Conservation (phyloP, 23 tunicate genomes). For the Ciona savignyi region DNA sequence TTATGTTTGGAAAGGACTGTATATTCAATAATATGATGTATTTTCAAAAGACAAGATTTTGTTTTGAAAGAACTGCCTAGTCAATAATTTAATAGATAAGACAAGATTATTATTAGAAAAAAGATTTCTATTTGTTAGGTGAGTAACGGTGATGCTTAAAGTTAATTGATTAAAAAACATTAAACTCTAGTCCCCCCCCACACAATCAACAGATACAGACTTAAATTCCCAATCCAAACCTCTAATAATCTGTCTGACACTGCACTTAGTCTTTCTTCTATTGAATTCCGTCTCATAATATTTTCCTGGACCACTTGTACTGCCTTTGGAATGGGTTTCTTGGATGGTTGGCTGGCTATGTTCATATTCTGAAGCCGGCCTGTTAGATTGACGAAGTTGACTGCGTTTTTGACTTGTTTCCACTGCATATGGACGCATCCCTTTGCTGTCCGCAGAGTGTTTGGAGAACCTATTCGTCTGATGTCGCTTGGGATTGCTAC, state of each 20-base stretch:
- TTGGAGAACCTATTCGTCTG: constrained; percentile 45
- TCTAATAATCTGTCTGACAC: constrained; percentile 10
- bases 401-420: constrained; percentile 43
- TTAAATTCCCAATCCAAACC: constrained; percentile 1
- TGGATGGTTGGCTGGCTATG: background rate
- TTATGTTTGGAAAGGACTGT: too few species aligned
- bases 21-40: too few species aligned
- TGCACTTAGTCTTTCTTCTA: constrained; percentile 4
- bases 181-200: too few species aligned
- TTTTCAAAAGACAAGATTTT: too few species aligned
- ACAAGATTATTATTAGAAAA: too few species aligned
- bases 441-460: constrained; percentile 35
- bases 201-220: too few species aligned
- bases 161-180: too few species aligned
- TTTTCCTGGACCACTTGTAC: background rate
- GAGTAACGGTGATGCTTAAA: too few species aligned
- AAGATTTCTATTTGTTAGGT: too few species aligned
- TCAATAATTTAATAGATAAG: too few species aligned
- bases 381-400: constrained; percentile 1
- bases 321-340: constrained; percentile 4
- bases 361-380: background rate
- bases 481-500: constrained; percentile 46
- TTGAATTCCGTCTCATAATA: constrained; percentile 1
- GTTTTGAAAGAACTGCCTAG: too few species aligned
- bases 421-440: constrained; percentile 42